These are phyloP conservation scores for Chunga burmeisteri DNA, from an alignment of 2,113 vertebrate species.

Conservation along the genomic window DNA sequence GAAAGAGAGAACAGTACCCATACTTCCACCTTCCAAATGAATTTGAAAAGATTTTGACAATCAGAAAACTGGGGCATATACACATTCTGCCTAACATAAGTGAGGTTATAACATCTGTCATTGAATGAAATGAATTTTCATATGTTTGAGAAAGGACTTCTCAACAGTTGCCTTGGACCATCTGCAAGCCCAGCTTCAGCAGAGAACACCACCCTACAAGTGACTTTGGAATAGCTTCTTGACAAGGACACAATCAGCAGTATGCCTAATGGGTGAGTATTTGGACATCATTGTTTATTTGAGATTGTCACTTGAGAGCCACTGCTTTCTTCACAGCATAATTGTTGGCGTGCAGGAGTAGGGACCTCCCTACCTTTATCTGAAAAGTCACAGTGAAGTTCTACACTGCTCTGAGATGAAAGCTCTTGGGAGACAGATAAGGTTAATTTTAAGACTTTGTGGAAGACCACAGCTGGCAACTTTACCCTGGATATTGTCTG, in stretches of 20 bases:
- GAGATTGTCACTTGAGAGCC: background rate
- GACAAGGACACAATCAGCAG: background rate
- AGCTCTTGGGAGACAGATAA: background rate
- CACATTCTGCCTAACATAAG: background rate
- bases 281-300: background rate
- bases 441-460: background rate
- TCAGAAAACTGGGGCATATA: background rate
- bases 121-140: background rate
- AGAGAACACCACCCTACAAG: fast-evolving
- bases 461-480: background rate
- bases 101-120: background rate
- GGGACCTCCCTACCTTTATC: background rate
- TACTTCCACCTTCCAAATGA: background rate
- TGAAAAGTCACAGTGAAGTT: background rate
- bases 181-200: background rate
- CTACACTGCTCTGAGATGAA: background rate
- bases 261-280: background rate
- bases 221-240: background rate
- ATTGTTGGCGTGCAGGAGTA: background rate
- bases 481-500: background rate
- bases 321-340: background rate
- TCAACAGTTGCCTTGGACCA: background rate
- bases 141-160: background rate
- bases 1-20: background rate
- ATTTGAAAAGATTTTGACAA: background rate